Conservation (phyloP, 2,888 invertebrate species). For the Diarsia rubi region DNA sequence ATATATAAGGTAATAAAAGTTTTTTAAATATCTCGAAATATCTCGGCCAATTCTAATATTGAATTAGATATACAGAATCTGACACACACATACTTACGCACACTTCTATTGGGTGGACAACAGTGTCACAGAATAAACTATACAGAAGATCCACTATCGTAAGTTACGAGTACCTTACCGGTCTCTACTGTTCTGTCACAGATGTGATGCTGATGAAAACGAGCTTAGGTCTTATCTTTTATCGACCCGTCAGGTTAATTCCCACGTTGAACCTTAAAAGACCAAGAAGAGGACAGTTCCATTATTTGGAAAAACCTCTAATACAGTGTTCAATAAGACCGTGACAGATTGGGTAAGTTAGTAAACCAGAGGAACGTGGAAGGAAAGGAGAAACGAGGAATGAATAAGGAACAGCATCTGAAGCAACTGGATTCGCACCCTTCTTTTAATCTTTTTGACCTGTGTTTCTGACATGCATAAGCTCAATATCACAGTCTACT, state of each 20-base stretch:
- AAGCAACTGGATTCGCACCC: neutral
- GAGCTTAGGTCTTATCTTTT: neutral
- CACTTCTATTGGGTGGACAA: conserved; percentile 13
- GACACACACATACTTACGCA: conserved; percentile 10
- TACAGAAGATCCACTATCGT: conserved; percentile 23
- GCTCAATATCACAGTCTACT: neutral
- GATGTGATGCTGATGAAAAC: neutral
- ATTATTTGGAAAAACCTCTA: neutral
- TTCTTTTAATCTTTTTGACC: neutral
- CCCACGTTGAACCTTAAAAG: neutral
- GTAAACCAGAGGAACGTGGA: neutral
- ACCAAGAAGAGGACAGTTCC: neutral
- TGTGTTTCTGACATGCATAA: neutral
- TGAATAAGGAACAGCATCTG: neutral
- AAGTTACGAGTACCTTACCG: neutral
- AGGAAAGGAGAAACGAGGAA: neutral
- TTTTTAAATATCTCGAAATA: no score
- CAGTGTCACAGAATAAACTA: conserved; percentile 4
- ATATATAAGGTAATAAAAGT: conserved; percentile 20
- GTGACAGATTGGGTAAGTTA: neutral
- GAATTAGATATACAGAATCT: conserved; percentile 12
- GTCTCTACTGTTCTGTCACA: neutral
- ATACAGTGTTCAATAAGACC: neutral
- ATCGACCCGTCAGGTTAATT: neutral
- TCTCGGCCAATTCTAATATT: conserved; percentile 7